These are phyloP conservation scores for Choristoneura rosaceana DNA, from an alignment of 2,888 invertebrate species.

Conservation along the genomic window DNA sequence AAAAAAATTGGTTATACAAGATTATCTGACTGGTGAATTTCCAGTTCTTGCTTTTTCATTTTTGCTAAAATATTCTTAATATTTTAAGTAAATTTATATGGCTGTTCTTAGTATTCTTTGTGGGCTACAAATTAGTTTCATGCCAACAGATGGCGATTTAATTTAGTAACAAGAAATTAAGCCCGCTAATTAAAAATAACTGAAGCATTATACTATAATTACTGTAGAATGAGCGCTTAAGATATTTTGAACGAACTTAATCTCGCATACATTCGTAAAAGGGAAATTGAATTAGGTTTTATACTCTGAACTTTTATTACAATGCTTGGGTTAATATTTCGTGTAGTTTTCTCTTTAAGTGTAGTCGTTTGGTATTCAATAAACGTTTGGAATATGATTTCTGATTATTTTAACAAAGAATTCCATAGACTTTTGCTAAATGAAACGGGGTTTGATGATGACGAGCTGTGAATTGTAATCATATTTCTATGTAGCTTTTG, in stretches of 20 bases:
- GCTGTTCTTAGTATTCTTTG: not conserved
- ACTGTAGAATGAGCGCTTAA: not conserved
- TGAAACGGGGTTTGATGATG: slow-evolving; percentile 56
- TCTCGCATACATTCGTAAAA: not conserved
- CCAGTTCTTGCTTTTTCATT: not conserved
- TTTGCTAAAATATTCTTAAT: not conserved
- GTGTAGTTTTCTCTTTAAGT: slow-evolving; percentile 87
- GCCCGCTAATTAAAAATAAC: not conserved
- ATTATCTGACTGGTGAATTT: not conserved
- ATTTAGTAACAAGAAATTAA: slow-evolving; percentile 2
- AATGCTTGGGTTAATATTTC: slow-evolving; percentile 88
- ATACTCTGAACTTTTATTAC: slow-evolving; percentile 33
- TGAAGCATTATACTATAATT: not conserved
- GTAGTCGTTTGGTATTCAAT: slow-evolving; percentile 90
- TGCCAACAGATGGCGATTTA: slow-evolving; percentile 1
- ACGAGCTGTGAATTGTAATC: slow-evolving; percentile 47
- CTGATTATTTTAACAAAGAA: slow-evolving; percentile 90
- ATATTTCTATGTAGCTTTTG: not conserved
- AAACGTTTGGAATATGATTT: slow-evolving; percentile 89
- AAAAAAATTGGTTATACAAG: not conserved
- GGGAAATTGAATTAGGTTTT: not conserved
- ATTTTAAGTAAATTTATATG: no score
- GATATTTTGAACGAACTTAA: not conserved
- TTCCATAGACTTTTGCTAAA: slow-evolving; percentile 87
- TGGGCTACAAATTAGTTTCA: not conserved